Percentiles rank a stretch among this genome's conserved stretches.
Conservation (phyloP, 2,888 invertebrate genomes). For the Elysia crispata region DNA sequence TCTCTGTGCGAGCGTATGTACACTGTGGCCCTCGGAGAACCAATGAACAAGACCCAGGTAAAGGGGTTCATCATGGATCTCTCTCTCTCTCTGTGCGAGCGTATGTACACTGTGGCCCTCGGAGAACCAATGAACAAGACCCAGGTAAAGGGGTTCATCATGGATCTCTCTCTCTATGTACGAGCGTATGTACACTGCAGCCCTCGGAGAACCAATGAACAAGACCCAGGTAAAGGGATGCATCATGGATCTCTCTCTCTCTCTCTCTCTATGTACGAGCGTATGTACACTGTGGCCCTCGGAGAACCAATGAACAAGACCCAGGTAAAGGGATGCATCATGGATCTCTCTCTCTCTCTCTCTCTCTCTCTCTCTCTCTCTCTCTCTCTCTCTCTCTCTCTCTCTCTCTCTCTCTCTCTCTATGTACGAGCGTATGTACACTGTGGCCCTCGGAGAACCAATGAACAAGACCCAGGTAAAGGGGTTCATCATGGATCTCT, state of each 20-base stretch:
- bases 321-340: conserved; percentile 63
- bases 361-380: not conserved
- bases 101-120: conserved; percentile 76
- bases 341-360: not conserved
- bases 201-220: conserved; percentile 77
- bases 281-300: conserved; percentile 76
- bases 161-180: conserved; percentile 69
- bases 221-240: conserved; percentile 69
- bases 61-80: too few relatives aligned
- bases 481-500: too few relatives aligned
- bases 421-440: conserved; percentile 77
- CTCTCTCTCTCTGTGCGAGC: conserved; percentile 73
- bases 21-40: conserved; percentile 76
- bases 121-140: conserved; percentile 76
- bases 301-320: conserved; percentile 76
- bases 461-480: conserved; percentile 76
- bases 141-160: conserved; percentile 63
- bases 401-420: not conserved
- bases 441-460: conserved; percentile 76
- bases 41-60: conserved; percentile 77
- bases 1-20: conserved; percentile 76
- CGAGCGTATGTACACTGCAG: conserved; percentile 76
- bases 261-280: conserved; percentile 74
- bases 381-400: too few relatives aligned
- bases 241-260: not conserved